phyloP scores from a whole-genome alignment of 2,113 vertebrate species.

The Sebastes fasciatus region DNA sequence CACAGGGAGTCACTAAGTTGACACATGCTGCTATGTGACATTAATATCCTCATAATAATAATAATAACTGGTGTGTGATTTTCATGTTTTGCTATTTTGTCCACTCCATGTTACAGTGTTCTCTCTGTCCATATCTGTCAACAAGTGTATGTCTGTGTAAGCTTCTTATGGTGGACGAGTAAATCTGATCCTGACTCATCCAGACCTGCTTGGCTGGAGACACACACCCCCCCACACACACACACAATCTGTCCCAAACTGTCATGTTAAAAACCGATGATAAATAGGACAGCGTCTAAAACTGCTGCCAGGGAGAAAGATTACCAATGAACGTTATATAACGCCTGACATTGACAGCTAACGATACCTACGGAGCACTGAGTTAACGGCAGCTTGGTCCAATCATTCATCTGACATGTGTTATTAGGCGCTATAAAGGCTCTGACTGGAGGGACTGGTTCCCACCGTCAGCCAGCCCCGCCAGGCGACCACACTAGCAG shows the following conservation, averaged over 20 bases:
- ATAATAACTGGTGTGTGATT: neutral
- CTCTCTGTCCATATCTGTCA: conserved; percentile 22
- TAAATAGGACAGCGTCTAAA: conserved; percentile 53
- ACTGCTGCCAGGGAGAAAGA: conserved; percentile 39
- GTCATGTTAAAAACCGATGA: conserved; percentile 43
- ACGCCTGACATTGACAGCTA: conserved; percentile 32
- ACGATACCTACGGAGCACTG: conserved; percentile 9
- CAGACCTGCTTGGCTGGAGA: conserved; percentile 61
- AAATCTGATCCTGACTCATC: conserved; percentile 79
- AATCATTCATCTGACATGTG: neutral
- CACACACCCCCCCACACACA: conserved; percentile 46
- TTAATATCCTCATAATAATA: neutral
- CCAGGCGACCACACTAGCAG: conserved; percentile 12
- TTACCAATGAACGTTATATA: conserved; percentile 59
- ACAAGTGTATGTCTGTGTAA: conserved; percentile 45
- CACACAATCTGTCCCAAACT: conserved; percentile 68
- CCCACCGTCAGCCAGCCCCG: neutral
- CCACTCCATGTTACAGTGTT: conserved; percentile 1
- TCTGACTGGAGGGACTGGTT: neutral
- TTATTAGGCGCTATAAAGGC: neutral
- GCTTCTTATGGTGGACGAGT: conserved; percentile 69
- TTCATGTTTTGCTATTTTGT: conserved; percentile 5
- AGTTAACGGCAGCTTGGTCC: neutral
- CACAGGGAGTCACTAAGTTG: neutral
- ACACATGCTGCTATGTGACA: neutral